These are phyloP conservation scores for Daboia siamensis DNA, from an alignment of 2,113 vertebrate genomes.

Conservation along the genomic window DNA sequence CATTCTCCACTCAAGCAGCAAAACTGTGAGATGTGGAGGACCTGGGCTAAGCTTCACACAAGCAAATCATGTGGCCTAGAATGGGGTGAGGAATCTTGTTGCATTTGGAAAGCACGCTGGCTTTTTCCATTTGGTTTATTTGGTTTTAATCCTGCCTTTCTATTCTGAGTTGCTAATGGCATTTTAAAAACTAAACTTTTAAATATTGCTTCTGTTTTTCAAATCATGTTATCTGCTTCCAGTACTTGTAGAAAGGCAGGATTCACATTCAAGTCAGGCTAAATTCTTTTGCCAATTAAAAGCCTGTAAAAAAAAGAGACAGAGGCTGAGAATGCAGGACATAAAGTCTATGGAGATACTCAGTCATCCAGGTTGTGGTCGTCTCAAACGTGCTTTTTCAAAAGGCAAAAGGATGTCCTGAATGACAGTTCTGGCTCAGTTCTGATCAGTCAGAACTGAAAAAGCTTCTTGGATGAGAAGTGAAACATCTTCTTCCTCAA, in stretches of 20 bases:
- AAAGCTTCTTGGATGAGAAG: no score
- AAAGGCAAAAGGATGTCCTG: no score
- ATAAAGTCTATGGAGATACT: not conserved
- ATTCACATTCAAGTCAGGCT: not conserved
- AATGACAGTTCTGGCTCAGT: no score
- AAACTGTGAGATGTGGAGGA: not conserved
- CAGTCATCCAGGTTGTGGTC: no score
- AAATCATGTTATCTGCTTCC: not conserved
- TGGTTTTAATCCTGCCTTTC: not conserved
- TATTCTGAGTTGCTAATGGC: not conserved
- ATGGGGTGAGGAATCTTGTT: not conserved
- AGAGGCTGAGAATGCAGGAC: not conserved
- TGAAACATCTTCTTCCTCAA: no score
- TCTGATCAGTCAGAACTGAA: no score
- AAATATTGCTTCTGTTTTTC: not conserved
- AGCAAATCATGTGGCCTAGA: not conserved
- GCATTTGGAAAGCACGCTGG: not conserved
- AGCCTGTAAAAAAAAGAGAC: not conserved
- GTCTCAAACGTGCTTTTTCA: no score
- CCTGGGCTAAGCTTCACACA: not conserved
- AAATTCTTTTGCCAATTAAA: not conserved
- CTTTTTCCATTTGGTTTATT: not conserved
- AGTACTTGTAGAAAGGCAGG: not conserved
- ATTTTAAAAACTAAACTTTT: not conserved
- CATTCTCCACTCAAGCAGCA: not conserved